A percentile compares a stretch with the other conserved stretches of the same genome.
Conservation (phyloP, 2,888 invertebrate species). For the Trimorus sp. region DNA sequence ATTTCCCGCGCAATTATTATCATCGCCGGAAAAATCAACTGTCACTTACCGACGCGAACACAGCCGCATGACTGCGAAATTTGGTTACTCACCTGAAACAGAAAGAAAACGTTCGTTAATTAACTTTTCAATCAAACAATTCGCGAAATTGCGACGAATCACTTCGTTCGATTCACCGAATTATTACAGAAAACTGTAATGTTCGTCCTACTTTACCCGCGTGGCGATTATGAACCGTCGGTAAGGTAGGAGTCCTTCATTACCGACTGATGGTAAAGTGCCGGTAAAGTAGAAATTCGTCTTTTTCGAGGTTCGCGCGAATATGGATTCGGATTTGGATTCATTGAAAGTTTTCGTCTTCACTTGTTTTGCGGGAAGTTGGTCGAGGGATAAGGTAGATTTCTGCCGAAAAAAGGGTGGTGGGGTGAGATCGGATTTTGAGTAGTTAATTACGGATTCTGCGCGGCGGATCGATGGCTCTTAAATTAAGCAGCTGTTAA, state of each 20-base stretch:
- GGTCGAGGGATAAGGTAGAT: too few relatives aligned
- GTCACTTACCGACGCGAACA: slow-evolving; percentile 13
- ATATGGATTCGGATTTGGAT: background rate
- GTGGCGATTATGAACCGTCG: background rate
- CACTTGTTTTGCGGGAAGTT: too few relatives aligned
- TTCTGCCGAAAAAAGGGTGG: too few relatives aligned
- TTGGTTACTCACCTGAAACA: slow-evolving; percentile 42
- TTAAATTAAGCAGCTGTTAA: slow-evolving; percentile 29
- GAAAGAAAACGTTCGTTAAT: background rate
- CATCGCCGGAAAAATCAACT: background rate
- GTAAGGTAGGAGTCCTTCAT: background rate
- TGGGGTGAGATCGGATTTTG: background rate
- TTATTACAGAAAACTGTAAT: background rate
- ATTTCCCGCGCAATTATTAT: background rate
- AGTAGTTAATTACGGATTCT: background rate
- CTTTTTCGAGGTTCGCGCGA: background rate
- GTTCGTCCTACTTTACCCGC: background rate
- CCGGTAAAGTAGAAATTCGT: background rate
- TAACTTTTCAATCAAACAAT: background rate
- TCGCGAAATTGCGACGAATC: background rate
- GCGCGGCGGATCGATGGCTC: slow-evolving; percentile 5
- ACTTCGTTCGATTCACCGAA: background rate
- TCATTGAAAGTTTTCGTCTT: too few relatives aligned
- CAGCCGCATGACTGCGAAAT: background rate
- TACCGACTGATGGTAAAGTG: background rate